Base-by-base conservation (phyloP, 2,888 invertebrate species). In the Pseudococcus viburni region DNA sequence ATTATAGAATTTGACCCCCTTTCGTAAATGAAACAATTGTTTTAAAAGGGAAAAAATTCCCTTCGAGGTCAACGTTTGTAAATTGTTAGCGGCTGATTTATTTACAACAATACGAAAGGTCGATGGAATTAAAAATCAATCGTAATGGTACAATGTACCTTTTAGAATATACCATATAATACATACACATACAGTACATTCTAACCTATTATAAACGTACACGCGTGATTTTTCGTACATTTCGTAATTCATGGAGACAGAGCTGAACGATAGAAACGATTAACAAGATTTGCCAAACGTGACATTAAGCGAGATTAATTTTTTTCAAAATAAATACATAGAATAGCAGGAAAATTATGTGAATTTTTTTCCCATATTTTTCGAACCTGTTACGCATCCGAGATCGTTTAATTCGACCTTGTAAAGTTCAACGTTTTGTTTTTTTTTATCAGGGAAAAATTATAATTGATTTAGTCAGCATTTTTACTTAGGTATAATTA, bases 81-180 rank as follows among this genome's bases (percentile, higher is more conserved):
- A 64, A 64, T 64, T 64, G 33, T 73, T 33, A 33, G 68, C 22
- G 26, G 68, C 73, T 33, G 33, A 73, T 73, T 73, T 17, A 33
- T 33, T 33, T 19, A 73, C 17, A 26, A 73, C 33, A 73, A 73
- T 33, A 8, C 6, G 73, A 26, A 73, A 73, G 73, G 73, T 73
- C 73, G 73, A 73, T 33, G 33, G n/a, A 22, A 68, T 26, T 11
- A 33, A 73, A 73, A 33, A 33, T 73, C 33, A 73, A 73, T 73
- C 73, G 73, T 19, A 68, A 68, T 73, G 26, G 73, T 73, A 33
- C 73, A 73, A 39, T 73, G 73, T 73, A 33, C 73, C 33, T 73
- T 73, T 73, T 73, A 17, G 33, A 73, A 33, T 17, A 73, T 17
- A 33, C 33, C 33, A 33, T 73, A 33, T 73, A 33, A 73, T 73